These are phyloP conservation scores for Pollachius pollachius DNA, from an alignment of 2,113 vertebrate species.

Conservation along the genomic window DNA sequence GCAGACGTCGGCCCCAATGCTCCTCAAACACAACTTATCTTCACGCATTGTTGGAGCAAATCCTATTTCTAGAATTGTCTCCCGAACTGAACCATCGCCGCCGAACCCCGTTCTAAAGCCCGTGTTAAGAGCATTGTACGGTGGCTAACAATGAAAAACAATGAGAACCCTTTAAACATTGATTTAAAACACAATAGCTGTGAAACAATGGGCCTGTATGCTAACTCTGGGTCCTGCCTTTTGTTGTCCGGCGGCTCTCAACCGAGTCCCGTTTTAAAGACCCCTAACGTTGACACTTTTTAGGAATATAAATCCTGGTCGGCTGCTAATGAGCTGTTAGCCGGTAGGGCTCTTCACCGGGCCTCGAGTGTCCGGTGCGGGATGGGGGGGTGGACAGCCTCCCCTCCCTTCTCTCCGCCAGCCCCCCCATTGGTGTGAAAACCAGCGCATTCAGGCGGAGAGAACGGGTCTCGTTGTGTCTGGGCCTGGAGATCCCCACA, in stretches of 20 bases:
- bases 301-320: slow-evolving; percentile 23
- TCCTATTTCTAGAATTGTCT: too few relatives aligned
- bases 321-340: slow-evolving; percentile 44
- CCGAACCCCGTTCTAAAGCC: too few relatives aligned
- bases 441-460: slow-evolving; percentile 23
- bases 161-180: background rate
- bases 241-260: slow-evolving; percentile 3
- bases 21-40: too few relatives aligned
- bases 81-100: too few relatives aligned
- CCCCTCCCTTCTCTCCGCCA: slow-evolving; percentile 30
- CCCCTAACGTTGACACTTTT: slow-evolving; percentile 44
- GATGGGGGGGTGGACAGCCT: slow-evolving; percentile 21
- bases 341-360: slow-evolving; percentile 39
- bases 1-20: too few relatives aligned
- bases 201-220: background rate
- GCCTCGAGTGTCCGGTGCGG: slow-evolving; percentile 41
- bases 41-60: too few relatives aligned
- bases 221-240: background rate
- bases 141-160: background rate
- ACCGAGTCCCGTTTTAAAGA: slow-evolving; percentile 1
- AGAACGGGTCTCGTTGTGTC: slow-evolving; percentile 23
- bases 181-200: background rate
- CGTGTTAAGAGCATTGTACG: background rate
- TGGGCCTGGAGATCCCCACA: slow-evolving; percentile 15
- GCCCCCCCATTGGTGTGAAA: slow-evolving; percentile 38